These are phyloP conservation scores for Phylloscopus collybita DNA, from an alignment of 2,797 vertebrate genomes.

Conservation along the genomic window DNA sequence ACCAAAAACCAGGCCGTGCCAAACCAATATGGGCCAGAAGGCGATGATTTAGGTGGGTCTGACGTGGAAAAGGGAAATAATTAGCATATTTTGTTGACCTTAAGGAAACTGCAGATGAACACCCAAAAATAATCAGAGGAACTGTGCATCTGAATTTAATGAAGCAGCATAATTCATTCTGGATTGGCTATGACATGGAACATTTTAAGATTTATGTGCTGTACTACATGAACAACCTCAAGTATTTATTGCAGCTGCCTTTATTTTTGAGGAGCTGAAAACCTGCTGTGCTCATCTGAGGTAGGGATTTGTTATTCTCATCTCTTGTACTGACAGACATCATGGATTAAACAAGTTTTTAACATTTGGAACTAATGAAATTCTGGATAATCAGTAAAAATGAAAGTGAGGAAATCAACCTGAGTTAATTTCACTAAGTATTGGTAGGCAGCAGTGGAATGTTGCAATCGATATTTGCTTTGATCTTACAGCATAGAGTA, in stretches of 20 bases:
- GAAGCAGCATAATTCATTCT: not conserved
- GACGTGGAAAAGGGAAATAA: not conserved
- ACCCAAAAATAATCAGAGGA: not conserved
- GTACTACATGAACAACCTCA: not conserved
- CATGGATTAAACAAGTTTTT: not conserved
- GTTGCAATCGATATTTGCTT: not conserved
- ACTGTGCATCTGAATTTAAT: not conserved
- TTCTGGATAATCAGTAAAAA: slow-evolving; percentile 2
- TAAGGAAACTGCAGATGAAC: not conserved
- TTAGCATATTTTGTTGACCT: not conserved
- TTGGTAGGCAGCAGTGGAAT: not conserved
- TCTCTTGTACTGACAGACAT: not conserved
- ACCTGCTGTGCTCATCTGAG: not conserved
- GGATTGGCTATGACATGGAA: not conserved
- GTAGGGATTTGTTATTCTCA: not conserved
- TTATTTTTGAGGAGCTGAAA: slow-evolving; percentile 11
- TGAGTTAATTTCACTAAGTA: slow-evolving; percentile 8
- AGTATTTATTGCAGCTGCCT: not conserved
- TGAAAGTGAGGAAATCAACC: not conserved
- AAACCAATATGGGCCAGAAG: not conserved
- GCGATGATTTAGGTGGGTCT: not conserved
- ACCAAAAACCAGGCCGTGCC: not conserved
- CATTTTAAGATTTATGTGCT: not conserved
- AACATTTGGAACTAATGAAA: not conserved
- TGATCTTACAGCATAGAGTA: slow-evolving; percentile 3